A percentile compares a stretch with the other conserved stretches of the same genome.
Evolutionary conservation across 2,113 vertebrate species (phyloP).

Genomic region (Gila orcuttii): DNA sequence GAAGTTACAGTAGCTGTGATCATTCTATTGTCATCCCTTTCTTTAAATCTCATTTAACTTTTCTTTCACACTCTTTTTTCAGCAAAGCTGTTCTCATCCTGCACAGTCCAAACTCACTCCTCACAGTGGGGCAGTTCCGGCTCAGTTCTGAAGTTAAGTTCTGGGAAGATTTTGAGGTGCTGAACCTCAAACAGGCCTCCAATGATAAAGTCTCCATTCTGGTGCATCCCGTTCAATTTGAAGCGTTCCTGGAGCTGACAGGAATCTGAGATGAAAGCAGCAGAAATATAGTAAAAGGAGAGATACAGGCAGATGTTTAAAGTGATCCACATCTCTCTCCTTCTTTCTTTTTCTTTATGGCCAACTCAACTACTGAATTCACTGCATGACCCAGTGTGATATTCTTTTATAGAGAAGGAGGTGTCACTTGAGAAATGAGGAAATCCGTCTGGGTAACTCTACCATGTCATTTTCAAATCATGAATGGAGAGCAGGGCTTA

Average conservation of each 20-base stretch:
- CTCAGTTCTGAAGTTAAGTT: conserved; percentile 61
- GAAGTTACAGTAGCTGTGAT: neutral
- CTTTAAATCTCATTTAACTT: neutral
- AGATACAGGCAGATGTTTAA: conserved; percentile 27
- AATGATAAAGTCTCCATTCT: conserved; percentile 62
- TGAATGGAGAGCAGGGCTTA: neutral
- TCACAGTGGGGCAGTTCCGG: conserved; percentile 63
- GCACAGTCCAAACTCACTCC: conserved; percentile 59
- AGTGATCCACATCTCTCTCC: conserved; percentile 18
- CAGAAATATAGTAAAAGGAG: neutral
- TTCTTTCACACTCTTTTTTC: neutral
- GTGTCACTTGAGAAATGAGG: conserved; percentile 1
- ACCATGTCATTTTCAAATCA: neutral
- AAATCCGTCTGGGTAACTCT: neutral
- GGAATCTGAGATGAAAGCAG: neutral
- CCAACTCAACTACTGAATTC: neutral
- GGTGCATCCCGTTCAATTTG: conserved; percentile 59
- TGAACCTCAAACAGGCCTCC: conserved; percentile 69
- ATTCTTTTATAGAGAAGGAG: conserved; percentile 2
- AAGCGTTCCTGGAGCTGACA: conserved; percentile 52
- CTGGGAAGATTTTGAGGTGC: conserved; percentile 55
- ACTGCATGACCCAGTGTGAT: neutral
- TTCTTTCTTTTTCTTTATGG: neutral
- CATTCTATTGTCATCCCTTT: neutral
- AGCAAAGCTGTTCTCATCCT: neutral